phyloP scores from a whole-genome alignment of 30 jellyfish, hydroid and myxozoan genomes.

The Pseudorhiza aurosa region DNA sequence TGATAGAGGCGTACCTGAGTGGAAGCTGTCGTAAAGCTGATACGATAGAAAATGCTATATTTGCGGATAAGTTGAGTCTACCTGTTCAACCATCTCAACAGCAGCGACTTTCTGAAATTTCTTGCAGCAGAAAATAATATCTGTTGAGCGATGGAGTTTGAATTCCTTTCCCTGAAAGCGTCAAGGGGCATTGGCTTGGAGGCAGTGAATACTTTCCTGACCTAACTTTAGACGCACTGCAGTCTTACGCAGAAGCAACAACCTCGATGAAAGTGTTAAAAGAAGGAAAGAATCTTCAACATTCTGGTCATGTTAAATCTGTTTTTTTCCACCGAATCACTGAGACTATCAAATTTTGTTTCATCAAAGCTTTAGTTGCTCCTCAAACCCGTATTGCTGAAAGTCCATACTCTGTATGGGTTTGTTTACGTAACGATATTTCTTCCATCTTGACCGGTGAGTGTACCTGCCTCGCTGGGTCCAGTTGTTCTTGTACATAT shows the following conservation, averaged over 20 bases:
- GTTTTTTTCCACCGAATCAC: conserved; percentile 12
- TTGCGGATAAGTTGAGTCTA: conserved; percentile 28
- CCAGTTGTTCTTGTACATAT: conserved; percentile 14
- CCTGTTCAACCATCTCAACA: conserved; percentile 29
- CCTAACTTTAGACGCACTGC: conserved; percentile 7
- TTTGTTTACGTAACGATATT: conserved; percentile 26
- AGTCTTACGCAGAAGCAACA: conserved; percentile 10
- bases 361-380: conserved; percentile 39
- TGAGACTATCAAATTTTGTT: conserved; percentile 22
- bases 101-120: too few species aligned
- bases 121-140: too few species aligned
- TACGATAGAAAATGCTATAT: conserved; percentile 20
- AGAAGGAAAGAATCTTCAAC: conserved; percentile 44
- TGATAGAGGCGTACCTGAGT: conserved; percentile 34
- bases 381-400: conserved; percentile 43
- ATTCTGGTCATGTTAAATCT: conserved; percentile 34
- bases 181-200: conserved; percentile 15
- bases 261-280: conserved; percentile 41
- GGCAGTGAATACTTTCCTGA: conserved; percentile 36
- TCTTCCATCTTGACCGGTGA: conserved; percentile 32
- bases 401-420: conserved; percentile 58
- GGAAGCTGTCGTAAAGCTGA: conserved; percentile 6
- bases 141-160: conserved; percentile 19
- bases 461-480: conserved; percentile 44
- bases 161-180: conserved; percentile 33